Conservation (phyloP, 1,140 invertebrate genomes). For the Lucilia sericata region DNA sequence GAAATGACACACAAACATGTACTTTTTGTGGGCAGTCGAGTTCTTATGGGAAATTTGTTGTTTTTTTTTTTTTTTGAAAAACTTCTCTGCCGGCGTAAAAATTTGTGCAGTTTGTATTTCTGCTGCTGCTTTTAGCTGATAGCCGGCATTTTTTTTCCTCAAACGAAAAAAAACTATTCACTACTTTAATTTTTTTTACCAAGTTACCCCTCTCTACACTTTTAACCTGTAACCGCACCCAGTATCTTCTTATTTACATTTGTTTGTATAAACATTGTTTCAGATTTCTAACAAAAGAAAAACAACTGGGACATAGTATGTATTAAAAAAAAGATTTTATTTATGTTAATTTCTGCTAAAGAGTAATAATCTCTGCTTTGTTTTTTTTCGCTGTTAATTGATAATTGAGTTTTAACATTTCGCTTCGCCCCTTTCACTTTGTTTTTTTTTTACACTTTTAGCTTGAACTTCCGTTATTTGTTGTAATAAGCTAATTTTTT, state of each 20-base stretch:
- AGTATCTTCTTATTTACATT: not conserved
- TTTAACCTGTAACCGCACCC: constrained; percentile 17
- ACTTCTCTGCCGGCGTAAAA: not conserved
- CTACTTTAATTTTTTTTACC: not conserved
- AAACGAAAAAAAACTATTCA: not conserved
- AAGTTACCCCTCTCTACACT: not conserved
- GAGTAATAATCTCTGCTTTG: not conserved
- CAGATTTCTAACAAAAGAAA: not conserved
- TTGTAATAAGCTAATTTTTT: not conserved
- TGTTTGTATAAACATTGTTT: not conserved
- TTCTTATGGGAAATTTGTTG: too few relatives aligned
- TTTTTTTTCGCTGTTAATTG: not conserved
- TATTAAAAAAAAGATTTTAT: not conserved
- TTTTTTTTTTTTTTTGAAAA: not conserved
- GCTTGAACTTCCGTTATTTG: not conserved
- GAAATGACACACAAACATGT: not conserved
- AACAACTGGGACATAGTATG: not conserved
- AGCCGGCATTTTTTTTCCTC: not conserved
- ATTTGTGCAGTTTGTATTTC: not conserved
- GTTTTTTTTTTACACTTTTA: not conserved
- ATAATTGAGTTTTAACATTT: not conserved
- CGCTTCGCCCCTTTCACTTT: not conserved
- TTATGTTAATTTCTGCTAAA: not conserved
- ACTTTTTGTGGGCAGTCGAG: too few relatives aligned
- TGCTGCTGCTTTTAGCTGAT: not conserved